Base-by-base conservation (phyloP, 2,113 vertebrate species). In the Python bivittatus region DNA sequence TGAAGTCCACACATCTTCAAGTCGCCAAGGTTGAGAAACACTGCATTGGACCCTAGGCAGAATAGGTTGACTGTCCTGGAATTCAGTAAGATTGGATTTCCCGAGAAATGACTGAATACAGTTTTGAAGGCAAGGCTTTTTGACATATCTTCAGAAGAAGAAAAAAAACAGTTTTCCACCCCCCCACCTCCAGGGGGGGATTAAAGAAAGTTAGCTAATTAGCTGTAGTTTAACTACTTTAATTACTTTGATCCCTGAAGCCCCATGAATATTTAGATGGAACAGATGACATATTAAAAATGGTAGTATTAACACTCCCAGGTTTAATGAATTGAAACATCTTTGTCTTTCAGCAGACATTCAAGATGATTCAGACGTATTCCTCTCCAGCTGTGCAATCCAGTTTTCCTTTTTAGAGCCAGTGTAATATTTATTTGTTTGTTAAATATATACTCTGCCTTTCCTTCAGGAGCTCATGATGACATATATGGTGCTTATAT, bases 231-330 rank as follows among this genome's bases (percentile, higher is more conserved):
- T 92, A 92, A 89, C 44, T 61, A 58, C 87, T 89, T 89, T 92
- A 92, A 92, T 92, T 92, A 92, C 91, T 92, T 92, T 89, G 60
- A 89, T 89, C 91, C 91, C 87, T 64, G 87, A 89, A 92, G 91
- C 56, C 44, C 56, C 56, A 92, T 92, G 87, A 88, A 89, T 92
- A 92, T 92, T 92, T 88, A 84, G 88, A 84, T 61, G 87, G 79
- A 89, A 33, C 91, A 92, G 87, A 89, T 92, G 91, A 92, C 72
- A 92, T 84, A 89, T 89, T 84, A 38, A 89, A 89, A 89, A 92
- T n/a, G n/a, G 88, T 64, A 92, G 48, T 48, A 61, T 60, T 89
- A 79, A 54, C 57, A 22, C 72, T 89, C 87, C 33, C 29, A 84
- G 17, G 42, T 84, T 92, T 84, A 92, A 89, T 92, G 72, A 92